These are phyloP conservation scores for Mesoligia furuncula DNA, from an alignment of 2,888 invertebrate genomes.

Conservation along the genomic window DNA sequence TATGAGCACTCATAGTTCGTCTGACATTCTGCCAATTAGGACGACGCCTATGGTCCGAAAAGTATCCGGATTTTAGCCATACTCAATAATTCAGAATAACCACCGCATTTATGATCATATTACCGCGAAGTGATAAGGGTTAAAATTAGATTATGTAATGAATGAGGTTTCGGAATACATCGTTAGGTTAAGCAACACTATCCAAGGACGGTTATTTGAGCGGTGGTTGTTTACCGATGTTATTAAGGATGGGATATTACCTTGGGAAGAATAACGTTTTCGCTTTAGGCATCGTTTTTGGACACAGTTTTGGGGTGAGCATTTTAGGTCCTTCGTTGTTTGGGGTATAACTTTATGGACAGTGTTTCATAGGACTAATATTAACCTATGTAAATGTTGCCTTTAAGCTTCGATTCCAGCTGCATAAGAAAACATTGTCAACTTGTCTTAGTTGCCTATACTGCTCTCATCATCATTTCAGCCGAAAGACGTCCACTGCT, in stretches of 20 bases:
- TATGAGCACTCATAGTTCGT: background rate
- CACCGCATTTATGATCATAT: conserved; percentile 46
- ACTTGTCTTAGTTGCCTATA: too few relatives aligned
- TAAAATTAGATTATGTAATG: conserved; percentile 65
- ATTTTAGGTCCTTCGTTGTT: background rate
- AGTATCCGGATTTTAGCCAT: conserved; percentile 28
- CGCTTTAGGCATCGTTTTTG: conserved; percentile 5
- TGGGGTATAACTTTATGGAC: background rate
- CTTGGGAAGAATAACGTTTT: conserved; percentile 34
- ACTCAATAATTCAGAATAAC: conserved; percentile 59
- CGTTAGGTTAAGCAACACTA: conserved; percentile 65
- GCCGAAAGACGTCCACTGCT: background rate
- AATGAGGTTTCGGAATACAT: conserved; percentile 67
- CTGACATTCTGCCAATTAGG: conserved; percentile 4
- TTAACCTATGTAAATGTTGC: background rate
- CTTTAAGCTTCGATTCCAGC: too few relatives aligned
- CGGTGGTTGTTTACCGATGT: conserved; percentile 50
- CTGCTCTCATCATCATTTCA: background rate
- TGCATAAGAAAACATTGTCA: background rate
- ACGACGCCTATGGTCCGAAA: conserved; percentile 23
- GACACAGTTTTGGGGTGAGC: background rate
- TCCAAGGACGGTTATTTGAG: conserved; percentile 58
- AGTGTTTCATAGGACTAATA: background rate
- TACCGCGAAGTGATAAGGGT: conserved; percentile 61
- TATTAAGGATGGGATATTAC: conserved; percentile 37